A percentile compares a stretch with the other conserved stretches of the same genome.
Evolutionary conservation across 2,888 invertebrate genomes (phyloP).

Genomic region (Paralinhomoeus sp.): DNA sequence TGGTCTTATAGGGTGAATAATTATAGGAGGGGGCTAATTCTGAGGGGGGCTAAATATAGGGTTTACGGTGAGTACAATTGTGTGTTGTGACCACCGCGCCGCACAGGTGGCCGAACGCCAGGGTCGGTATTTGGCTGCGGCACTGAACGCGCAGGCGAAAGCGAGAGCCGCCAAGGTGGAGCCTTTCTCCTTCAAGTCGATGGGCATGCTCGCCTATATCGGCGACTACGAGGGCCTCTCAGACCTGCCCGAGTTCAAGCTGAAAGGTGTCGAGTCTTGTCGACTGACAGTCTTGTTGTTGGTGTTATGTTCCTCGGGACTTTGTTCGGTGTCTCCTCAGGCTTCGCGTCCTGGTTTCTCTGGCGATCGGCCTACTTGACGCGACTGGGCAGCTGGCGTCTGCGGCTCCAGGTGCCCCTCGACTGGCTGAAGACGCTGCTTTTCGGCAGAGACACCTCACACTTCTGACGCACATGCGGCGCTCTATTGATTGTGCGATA

Average conservation of each 20-base stretch:
- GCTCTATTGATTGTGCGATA: no score
- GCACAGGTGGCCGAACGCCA: no score
- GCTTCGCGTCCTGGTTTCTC: constrained; percentile 28
- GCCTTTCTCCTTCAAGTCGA: constrained; percentile 12
- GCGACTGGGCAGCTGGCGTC: constrained; percentile 28
- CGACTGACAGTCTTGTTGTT: background rate
- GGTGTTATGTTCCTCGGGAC: background rate
- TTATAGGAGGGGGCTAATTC: no score
- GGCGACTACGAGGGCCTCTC: constrained; percentile 27
- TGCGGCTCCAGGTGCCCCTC: constrained; percentile 29
- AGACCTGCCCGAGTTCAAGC: constrained; percentile 26
- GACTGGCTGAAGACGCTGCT: constrained; percentile 30
- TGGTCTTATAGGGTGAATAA: no score
- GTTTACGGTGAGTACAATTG: no score
- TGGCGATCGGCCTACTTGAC: constrained; percentile 31
- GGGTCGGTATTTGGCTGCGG: no score
- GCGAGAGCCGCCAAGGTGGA: background rate
- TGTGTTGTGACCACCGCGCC: no score
- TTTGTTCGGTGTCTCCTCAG: constrained; percentile 9
- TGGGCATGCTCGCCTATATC: constrained; percentile 30
- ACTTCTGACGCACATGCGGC: constrained; percentile 22
- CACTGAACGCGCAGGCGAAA: no score
- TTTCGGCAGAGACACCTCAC: constrained; percentile 29
- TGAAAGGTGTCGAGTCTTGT: constrained; percentile 17
- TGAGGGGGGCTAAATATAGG: no score